Evolutionary conservation across 2,797 vertebrate species (phyloP).

Genomic region (Heliangelus exortis): DNA sequence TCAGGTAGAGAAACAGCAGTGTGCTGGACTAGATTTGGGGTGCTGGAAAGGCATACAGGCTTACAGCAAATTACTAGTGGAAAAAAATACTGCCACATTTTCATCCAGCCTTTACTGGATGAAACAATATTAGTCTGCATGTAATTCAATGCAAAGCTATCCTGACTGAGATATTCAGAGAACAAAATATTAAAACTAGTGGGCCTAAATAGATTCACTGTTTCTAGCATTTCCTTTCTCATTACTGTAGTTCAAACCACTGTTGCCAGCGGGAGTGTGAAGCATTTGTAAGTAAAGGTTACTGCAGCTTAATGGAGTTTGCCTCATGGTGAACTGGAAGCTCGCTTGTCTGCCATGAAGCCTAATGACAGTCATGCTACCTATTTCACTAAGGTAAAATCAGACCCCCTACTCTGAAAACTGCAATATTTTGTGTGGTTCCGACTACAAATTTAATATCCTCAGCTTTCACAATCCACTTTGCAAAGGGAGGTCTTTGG

Average conservation of each 20-base stretch:
- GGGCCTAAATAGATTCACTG: not conserved
- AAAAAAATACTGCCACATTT: not conserved
- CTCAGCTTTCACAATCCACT: not conserved
- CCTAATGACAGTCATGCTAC: not conserved
- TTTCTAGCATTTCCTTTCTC: not conserved
- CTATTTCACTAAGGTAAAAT: not conserved
- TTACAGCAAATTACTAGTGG: not conserved
- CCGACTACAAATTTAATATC: not conserved
- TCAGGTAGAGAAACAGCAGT: not conserved
- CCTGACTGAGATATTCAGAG: not conserved
- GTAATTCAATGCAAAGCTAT: not conserved
- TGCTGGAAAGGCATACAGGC: not conserved
- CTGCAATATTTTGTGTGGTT: not conserved
- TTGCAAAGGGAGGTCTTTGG: not conserved
- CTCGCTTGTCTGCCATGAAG: not conserved
- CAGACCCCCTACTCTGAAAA: not conserved
- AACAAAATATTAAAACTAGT: not conserved
- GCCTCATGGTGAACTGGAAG: not conserved
- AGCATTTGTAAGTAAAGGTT: not conserved
- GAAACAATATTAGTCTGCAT: not conserved
- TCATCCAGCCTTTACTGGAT: not conserved
- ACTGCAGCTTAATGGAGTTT: not conserved
- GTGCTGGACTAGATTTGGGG: not conserved
- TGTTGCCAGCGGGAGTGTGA: not conserved
- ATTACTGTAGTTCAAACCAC: not conserved